Conservation (phyloP, 2,113 vertebrate genomes). For the Corvus cornix region DNA sequence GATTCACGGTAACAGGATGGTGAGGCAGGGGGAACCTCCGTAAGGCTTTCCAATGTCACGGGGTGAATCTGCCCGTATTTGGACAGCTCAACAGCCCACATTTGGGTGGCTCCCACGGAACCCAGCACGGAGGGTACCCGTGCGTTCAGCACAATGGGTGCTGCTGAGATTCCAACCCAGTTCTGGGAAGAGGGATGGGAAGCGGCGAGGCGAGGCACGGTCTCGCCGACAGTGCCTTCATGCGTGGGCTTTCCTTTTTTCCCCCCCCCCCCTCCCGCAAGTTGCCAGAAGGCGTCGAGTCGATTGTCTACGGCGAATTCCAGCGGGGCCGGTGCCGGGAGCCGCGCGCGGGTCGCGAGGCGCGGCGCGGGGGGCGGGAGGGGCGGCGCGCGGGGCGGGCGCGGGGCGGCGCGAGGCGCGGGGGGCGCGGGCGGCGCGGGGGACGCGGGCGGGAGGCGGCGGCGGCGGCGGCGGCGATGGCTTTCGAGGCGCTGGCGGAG, state of each 20-base stretch:
- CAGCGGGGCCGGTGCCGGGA: neutral
- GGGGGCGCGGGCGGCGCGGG: too few species aligned
- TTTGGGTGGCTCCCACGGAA: rapidly evolving
- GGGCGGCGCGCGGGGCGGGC: too few species aligned
- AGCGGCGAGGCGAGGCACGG: neutral
- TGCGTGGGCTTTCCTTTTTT: neutral
- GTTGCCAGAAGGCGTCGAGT: neutral
- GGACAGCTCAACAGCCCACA: neutral
- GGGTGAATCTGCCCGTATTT: rapidly evolving
- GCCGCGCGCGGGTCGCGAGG: neutral
- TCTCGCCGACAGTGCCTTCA: neutral
- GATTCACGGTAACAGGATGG: too few species aligned
- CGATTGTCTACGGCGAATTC: neutral
- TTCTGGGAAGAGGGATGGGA: neutral
- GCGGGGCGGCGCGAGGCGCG: too few species aligned
- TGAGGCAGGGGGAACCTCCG: rapidly evolving
- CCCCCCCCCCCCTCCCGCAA: rapidly evolving
- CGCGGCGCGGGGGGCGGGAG: neutral
- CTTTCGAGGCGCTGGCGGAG: conserved; percentile 95
- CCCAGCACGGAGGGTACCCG: neutral
- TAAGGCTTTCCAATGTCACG: rapidly evolving
- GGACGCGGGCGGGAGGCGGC: neutral
- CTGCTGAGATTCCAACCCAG: neutral
- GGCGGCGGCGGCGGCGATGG: conserved; percentile 74
- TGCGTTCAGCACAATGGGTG: neutral